phyloP scores from a whole-genome alignment of 2,888 invertebrate genomes.

The Holacanthella duospinosa region DNA sequence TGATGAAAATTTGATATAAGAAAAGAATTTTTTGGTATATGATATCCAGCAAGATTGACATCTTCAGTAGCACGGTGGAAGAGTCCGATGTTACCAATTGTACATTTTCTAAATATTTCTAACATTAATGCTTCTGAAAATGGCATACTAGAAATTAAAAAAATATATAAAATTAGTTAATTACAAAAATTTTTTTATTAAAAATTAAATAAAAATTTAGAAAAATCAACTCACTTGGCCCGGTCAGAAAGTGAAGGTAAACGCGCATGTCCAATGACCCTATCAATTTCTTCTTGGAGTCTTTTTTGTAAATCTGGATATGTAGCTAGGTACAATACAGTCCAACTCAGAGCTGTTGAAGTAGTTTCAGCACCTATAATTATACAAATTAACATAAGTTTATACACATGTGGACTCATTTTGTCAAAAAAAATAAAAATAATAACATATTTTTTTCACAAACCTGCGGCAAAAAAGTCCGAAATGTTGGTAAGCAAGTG shows the following conservation, averaged over 20 bases:
- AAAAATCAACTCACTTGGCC: background rate
- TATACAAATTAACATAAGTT: background rate
- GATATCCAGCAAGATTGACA: background rate
- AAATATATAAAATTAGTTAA: background rate
- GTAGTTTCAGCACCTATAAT: constrained; percentile 11
- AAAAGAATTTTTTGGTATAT: background rate
- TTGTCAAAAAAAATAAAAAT: too few relatives aligned
- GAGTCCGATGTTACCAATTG: background rate
- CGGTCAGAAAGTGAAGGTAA: constrained; percentile 7
- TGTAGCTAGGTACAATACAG: background rate
- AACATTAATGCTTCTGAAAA: background rate
- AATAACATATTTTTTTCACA: background rate
- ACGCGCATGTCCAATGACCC: background rate
- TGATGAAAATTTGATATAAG: background rate
- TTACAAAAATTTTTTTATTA: too few relatives aligned
- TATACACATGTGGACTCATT: too few relatives aligned
- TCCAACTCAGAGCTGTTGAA: constrained; percentile 12
- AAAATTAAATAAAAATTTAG: background rate
- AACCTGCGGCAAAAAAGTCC: background rate
- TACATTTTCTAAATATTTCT: background rate
- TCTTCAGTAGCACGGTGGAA: background rate
- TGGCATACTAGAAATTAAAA: background rate
- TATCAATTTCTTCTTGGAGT: constrained; percentile 12
- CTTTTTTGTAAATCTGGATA: constrained; percentile 10
- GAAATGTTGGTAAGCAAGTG: background rate